phyloP scores from a whole-genome alignment of 2,113 vertebrate species.

The Seriola quinqueradiata region DNA sequence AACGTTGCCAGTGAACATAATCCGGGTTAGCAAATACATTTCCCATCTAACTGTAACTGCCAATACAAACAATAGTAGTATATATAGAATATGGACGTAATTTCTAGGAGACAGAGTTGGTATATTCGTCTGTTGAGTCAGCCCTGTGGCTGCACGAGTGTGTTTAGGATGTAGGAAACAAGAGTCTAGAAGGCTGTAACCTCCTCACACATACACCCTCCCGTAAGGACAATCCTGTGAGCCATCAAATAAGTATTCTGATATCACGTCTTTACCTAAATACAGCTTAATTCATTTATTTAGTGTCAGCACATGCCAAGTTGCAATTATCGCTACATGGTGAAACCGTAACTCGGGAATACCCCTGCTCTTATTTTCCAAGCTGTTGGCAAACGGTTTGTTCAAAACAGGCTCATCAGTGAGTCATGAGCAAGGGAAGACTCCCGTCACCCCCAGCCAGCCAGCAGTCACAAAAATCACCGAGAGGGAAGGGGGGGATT shows the following conservation, averaged over 20 bases:
- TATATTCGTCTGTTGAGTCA: conserved; percentile 40
- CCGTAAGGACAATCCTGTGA: conserved; percentile 35
- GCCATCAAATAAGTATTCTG: conserved; percentile 44
- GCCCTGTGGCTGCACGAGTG: conserved; percentile 23
- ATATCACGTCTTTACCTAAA: conserved; percentile 63
- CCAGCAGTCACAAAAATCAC: conserved; percentile 48
- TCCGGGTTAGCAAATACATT: conserved; percentile 24
- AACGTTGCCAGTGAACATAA: not conserved
- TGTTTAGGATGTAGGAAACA: conserved; percentile 48
- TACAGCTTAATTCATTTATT: conserved; percentile 52
- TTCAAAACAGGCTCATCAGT: conserved; percentile 64
- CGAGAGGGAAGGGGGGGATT: conserved; percentile 17
- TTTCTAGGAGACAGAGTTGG: conserved; percentile 9
- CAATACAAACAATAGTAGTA: conserved; percentile 26
- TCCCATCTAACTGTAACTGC: conserved; percentile 3
- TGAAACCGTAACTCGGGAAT: conserved; percentile 67
- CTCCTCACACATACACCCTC: conserved; percentile 21
- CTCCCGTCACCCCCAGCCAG: conserved; percentile 62
- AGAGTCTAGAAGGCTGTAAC: conserved; percentile 36
- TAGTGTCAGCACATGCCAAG: conserved; percentile 44
- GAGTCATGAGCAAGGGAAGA: conserved; percentile 69
- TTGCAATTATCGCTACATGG: conserved; percentile 72
- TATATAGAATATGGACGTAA: conserved; percentile 22
- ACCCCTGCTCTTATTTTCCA: conserved; percentile 69
- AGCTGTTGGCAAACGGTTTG: conserved; percentile 47